Conservation (phyloP, 2,888 invertebrate species). For the Ennomos fuscantarius region DNA sequence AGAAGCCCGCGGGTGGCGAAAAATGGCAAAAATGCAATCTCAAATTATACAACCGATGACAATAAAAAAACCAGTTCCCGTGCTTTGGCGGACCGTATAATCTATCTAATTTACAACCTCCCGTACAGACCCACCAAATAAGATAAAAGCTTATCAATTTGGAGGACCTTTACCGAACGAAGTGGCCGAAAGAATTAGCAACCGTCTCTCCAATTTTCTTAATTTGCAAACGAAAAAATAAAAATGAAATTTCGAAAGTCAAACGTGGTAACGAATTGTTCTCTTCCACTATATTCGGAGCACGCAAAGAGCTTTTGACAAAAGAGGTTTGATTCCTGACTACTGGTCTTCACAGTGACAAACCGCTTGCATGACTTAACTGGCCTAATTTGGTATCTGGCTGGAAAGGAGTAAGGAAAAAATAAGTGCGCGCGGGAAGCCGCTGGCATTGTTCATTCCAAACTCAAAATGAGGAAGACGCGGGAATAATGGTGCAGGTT, state of each 20-base stretch:
- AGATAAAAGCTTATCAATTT: conserved; percentile 64
- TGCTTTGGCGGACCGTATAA: conserved; percentile 51
- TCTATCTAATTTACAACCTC: conserved; percentile 64
- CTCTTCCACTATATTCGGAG: conserved; percentile 56
- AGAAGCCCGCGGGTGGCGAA: conserved; percentile 37
- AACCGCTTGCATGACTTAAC: conserved; percentile 67
- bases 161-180: conserved; percentile 54
- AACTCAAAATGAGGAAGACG: conserved; percentile 82
- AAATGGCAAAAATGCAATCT: conserved; percentile 45
- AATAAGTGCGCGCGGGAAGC: conserved; percentile 59
- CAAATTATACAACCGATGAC: conserved; percentile 40
- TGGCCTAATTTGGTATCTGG: conserved; percentile 67
- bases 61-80: conserved; percentile 50
- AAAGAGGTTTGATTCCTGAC: conserved; percentile 57
- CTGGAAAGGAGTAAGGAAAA: conserved; percentile 41
- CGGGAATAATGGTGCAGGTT: conserved; percentile 78
- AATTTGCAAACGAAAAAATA: conserved; percentile 66
- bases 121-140: conserved; percentile 51
- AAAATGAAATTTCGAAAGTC: conserved; percentile 46
- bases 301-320: conserved; percentile 54
- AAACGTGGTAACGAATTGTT: conserved; percentile 65
- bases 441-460: conserved; percentile 76
- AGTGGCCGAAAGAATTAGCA: conserved; percentile 61
- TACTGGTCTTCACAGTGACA: conserved; percentile 77
- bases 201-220: conserved; percentile 62